Percentiles rank a stretch among this genome's conserved stretches.
Evolutionary conservation across 2,888 invertebrate species (phyloP).

Genomic region (Aproaerema taeniolella): DNA sequence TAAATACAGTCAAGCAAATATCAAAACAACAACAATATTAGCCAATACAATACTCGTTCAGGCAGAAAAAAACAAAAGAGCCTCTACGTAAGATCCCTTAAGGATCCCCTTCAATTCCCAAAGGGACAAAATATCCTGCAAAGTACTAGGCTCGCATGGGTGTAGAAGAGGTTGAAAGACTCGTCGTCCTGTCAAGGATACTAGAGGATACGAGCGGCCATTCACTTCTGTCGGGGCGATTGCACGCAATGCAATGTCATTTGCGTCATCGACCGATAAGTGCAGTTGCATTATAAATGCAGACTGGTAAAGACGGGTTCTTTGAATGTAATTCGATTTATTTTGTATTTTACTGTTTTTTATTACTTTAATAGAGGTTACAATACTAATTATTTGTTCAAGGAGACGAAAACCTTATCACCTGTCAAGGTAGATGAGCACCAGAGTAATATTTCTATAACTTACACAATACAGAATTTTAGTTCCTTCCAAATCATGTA

Average conservation of each 20-base stretch:
- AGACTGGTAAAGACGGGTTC: too few relatives aligned
- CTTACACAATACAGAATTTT: too few relatives aligned
- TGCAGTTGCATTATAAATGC: slow-evolving; percentile 8
- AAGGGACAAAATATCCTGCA: slow-evolving; percentile 79
- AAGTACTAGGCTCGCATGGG: slow-evolving; percentile 65
- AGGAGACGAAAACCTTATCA: too few relatives aligned
- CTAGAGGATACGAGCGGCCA: slow-evolving; percentile 70
- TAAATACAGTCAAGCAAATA: too few relatives aligned
- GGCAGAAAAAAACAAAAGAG: slow-evolving; percentile 21
- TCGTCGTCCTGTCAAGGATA: slow-evolving; percentile 70
- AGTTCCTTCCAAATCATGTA: too few relatives aligned
- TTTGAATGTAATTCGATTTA: too few relatives aligned
- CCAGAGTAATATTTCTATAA: too few relatives aligned
- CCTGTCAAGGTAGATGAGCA: too few relatives aligned
- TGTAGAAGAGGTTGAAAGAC: slow-evolving; percentile 40
- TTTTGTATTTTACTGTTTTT: too few relatives aligned
- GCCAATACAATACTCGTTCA: not conserved
- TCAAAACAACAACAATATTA: too few relatives aligned
- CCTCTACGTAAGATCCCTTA: slow-evolving; percentile 36
- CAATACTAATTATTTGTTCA: too few relatives aligned
- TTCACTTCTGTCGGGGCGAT: slow-evolving; percentile 38
- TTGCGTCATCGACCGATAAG: slow-evolving; percentile 20
- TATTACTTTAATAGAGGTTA: too few relatives aligned
- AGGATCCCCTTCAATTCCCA: slow-evolving; percentile 63
- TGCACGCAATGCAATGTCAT: slow-evolving; percentile 26